These are phyloP conservation scores for Actinia equina DNA, from an alignment of 64 coral and sea anemone genomes.

Conservation along the genomic window DNA sequence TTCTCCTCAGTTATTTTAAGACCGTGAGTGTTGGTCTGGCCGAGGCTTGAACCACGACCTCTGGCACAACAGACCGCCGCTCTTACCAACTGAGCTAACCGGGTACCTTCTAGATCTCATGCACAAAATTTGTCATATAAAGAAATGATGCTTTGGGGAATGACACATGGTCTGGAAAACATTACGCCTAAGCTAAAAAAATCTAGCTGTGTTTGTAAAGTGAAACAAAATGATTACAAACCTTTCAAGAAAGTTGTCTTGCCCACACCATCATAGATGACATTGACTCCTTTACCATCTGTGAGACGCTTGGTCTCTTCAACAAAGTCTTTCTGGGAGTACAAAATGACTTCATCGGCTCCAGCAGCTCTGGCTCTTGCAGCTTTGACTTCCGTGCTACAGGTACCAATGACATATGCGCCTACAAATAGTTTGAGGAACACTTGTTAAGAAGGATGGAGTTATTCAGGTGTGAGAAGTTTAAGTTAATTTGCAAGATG, in stretches of 20 bases:
- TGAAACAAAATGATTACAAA: background rate
- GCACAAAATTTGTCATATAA: background rate
- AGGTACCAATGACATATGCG: slow-evolving; percentile 74
- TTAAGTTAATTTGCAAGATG: too few relatives aligned
- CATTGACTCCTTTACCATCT: slow-evolving; percentile 59
- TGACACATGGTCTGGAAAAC: background rate
- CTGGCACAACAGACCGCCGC: too few relatives aligned
- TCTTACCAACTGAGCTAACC: too few relatives aligned
- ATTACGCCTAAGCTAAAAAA: too few relatives aligned
- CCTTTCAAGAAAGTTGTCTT: slow-evolving; percentile 82
- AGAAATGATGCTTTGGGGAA: background rate
- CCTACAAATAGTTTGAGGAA: slow-evolving; percentile 15
- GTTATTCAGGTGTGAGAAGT: too few relatives aligned
- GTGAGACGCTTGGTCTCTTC: slow-evolving; percentile 69
- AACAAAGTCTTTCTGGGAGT: slow-evolving; percentile 79
- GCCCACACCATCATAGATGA: slow-evolving; percentile 77
- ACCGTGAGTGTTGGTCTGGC: too few relatives aligned
- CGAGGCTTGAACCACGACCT: too few relatives aligned
- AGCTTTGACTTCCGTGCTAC: slow-evolving; percentile 67
- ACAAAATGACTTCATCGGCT: slow-evolving; percentile 76
- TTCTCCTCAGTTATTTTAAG: too few relatives aligned
- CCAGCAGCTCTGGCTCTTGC: slow-evolving; percentile 61
- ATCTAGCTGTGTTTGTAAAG: background rate
- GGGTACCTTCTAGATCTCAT: too few relatives aligned
- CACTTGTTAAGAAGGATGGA: background rate